These are phyloP conservation scores for Drosophila repleta DNA, from an alignment of 1,140 invertebrate genomes.

Conservation along the genomic window DNA sequence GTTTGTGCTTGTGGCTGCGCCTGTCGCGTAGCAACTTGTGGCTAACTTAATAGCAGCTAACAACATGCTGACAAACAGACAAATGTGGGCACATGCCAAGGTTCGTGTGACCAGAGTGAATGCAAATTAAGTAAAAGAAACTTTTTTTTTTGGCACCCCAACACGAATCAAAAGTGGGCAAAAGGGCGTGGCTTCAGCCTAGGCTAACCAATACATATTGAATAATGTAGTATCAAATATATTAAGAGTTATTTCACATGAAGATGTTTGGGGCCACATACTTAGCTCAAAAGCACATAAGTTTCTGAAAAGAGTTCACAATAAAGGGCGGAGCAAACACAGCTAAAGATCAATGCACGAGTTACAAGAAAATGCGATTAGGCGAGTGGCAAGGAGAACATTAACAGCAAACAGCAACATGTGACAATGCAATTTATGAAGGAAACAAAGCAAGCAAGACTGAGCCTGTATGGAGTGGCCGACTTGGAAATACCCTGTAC, in stretches of 20 bases:
- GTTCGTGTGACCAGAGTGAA: constrained; percentile 39
- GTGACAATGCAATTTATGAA: constrained; percentile 2
- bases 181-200: not conserved
- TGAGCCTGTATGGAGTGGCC: too few species aligned
- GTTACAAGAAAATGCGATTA: constrained; percentile 61
- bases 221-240: not conserved
- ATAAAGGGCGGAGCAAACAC: not conserved
- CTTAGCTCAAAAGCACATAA: too few species aligned
- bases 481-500: too few species aligned
- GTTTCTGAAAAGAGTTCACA: not conserved
- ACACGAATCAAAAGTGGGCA: not conserved
- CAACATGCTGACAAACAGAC: constrained; percentile 51
- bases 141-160: not conserved
- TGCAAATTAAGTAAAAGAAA: constrained; percentile 40
- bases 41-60: constrained; percentile 75
- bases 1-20: constrained; percentile 29
- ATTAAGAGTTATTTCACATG: too few species aligned
- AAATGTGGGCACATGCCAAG: constrained; percentile 37
- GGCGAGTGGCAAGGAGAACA: constrained; percentile 1
- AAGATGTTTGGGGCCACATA: too few species aligned
- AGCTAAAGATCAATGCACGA: not conserved
- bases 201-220: not conserved
- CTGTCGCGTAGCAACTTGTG: constrained; percentile 77
- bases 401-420: not conserved
- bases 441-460: not conserved